Percentiles rank a stretch among this genome's conserved stretches.
Evolutionary conservation across 2,113 vertebrate genomes (phyloP).

Genomic region (Pomatostomus ruficeps): DNA sequence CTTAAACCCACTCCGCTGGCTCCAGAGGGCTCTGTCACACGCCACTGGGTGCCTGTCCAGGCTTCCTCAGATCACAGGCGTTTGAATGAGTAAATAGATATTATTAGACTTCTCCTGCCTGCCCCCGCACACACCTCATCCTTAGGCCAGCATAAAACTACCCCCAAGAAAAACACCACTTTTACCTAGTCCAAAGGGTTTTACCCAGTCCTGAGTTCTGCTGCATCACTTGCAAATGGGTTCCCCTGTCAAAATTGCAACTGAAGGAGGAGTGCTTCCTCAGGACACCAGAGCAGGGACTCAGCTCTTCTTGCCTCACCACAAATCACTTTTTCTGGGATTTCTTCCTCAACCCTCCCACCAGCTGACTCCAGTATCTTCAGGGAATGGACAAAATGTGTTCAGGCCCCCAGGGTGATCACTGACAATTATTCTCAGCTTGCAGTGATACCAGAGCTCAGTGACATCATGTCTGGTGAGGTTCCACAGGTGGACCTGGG

Average conservation of each 20-base stretch:
- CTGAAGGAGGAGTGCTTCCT: not conserved
- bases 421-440: not conserved
- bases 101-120: constrained; percentile 37
- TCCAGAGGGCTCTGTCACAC: constrained; percentile 17
- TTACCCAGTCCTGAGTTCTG: not conserved
- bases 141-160: not conserved
- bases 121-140: not conserved
- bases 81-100: constrained; percentile 29
- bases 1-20: not conserved
- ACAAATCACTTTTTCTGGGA: not conserved
- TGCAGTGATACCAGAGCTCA: not conserved
- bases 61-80: not conserved
- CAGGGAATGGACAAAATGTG: not conserved
- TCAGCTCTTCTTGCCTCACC: not conserved
- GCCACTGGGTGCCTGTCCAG: not conserved
- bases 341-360: not conserved
- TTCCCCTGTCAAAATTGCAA: not conserved
- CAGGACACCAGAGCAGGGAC: not conserved
- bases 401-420: not conserved
- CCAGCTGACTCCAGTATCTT: not conserved
- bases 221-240: not conserved
- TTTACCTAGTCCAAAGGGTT: not conserved
- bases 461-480: not conserved
- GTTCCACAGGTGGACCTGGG: rapidly evolving
- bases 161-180: not conserved